Conservation (phyloP, 1,140 invertebrate species). For the Drosophila orena region DNA sequence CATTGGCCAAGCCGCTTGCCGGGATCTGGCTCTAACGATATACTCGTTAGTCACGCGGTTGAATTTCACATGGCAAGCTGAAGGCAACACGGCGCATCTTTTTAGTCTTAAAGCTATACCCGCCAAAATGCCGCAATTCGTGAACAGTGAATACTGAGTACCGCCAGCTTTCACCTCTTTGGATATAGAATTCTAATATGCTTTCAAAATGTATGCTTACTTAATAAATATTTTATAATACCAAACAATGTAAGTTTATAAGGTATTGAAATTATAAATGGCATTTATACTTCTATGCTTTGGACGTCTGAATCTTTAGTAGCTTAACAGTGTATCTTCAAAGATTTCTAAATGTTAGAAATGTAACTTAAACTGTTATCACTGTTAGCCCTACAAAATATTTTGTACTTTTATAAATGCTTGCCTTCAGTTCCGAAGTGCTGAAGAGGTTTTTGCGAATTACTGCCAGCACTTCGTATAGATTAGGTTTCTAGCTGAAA, state of each 20-base stretch:
- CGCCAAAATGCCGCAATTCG: neutral
- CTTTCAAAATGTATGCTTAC: no score
- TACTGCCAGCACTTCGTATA: neutral
- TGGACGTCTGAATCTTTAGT: no score
- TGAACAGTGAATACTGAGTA: neutral
- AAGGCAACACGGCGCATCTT: conserved; percentile 40
- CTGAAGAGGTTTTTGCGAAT: neutral
- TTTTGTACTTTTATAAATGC: no score
- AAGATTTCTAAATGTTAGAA: no score
- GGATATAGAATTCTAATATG: no score
- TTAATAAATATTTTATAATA: no score
- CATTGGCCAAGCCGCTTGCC: conserved; percentile 56
- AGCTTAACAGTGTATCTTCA: no score
- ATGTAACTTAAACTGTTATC: no score
- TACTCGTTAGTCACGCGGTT: conserved; percentile 78
- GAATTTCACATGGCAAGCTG: conserved; percentile 68
- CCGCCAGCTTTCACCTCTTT: neutral
- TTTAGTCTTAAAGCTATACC: conserved; percentile 59
- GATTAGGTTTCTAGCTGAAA: neutral
- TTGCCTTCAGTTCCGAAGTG: neutral
- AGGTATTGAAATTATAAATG: no score
- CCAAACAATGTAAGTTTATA: no score
- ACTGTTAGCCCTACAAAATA: no score
- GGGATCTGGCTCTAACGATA: conserved; percentile 66
- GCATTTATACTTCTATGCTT: no score